Evolutionary conservation across 2,888 invertebrate species (phyloP).

Genomic region (Brachylomia viminalis): DNA sequence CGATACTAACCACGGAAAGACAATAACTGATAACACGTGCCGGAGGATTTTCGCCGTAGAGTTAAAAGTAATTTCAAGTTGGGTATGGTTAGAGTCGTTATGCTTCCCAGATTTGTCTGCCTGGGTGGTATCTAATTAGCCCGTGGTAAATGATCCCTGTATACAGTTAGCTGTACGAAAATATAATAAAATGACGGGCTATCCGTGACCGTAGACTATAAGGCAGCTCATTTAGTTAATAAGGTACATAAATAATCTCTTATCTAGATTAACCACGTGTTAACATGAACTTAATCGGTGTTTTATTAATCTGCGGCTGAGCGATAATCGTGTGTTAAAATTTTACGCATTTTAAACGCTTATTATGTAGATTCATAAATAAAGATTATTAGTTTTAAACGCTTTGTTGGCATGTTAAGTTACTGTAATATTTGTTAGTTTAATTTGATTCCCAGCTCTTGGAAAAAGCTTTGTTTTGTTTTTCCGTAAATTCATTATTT

Average conservation of each 20-base stretch:
- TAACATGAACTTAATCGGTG: slow-evolving; percentile 43
- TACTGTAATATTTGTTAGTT: background rate
- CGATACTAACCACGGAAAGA: too few species aligned
- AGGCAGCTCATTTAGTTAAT: slow-evolving; percentile 36
- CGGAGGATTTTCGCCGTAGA: too few species aligned
- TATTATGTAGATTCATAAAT: background rate
- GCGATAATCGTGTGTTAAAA: slow-evolving; percentile 22
- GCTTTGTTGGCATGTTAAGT: background rate
- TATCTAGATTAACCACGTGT: slow-evolving; percentile 50
- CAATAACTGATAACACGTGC: too few species aligned
- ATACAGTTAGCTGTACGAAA: background rate
- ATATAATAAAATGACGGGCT: background rate
- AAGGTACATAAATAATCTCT: slow-evolving; percentile 28
- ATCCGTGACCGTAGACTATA: slow-evolving; percentile 10
- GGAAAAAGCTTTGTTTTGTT: background rate
- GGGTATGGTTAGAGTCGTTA: too few species aligned
- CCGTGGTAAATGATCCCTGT: too few species aligned
- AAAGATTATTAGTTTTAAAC: slow-evolving; percentile 14
- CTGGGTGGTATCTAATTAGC: background rate
- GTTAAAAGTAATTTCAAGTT: too few species aligned
- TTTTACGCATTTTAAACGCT: slow-evolving; percentile 9
- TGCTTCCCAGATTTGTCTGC: background rate
- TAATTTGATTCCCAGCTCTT: background rate
- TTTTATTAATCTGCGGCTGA: slow-evolving; percentile 42
- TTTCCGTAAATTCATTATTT: background rate